A percentile compares a stretch with the other conserved stretches of the same genome.
Conservation (phyloP, 2,113 vertebrate species). For the Pteronura brasiliensis region DNA sequence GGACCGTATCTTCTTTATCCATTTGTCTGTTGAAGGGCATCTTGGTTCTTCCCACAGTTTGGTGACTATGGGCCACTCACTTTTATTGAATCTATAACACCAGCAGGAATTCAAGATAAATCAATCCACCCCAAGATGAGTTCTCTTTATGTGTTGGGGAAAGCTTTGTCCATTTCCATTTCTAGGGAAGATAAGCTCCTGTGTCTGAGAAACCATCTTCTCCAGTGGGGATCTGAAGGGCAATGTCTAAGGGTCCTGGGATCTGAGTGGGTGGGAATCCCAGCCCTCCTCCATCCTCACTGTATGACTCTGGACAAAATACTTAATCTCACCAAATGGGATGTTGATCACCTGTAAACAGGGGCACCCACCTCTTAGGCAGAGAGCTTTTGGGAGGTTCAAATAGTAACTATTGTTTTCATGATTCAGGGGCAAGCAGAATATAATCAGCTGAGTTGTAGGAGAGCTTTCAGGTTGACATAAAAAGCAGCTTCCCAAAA, state of each 20-base stretch:
- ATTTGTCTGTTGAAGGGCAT: no score
- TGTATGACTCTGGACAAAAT: background rate
- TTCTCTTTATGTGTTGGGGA: background rate
- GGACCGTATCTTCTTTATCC: no score
- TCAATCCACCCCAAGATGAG: background rate
- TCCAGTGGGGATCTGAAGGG: background rate
- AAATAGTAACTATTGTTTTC: background rate
- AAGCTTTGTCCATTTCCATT: background rate
- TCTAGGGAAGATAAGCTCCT: background rate
- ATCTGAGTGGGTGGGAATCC: background rate
- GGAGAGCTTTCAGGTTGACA: background rate
- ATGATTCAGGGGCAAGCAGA: background rate
- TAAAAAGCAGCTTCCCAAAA: background rate
- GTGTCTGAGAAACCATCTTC: background rate
- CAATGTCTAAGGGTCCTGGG: background rate
- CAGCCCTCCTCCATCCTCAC: background rate
- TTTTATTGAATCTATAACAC: background rate
- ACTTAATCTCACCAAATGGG: background rate
- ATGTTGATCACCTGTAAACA: background rate
- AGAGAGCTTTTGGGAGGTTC: background rate
- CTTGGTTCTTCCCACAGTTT: no score
- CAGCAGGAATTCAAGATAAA: background rate
- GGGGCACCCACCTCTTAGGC: background rate
- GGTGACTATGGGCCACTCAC: background rate
- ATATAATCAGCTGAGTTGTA: background rate